Base-by-base conservation (phyloP, 2,113 vertebrate genomes). In the Loxodonta africana region DNA sequence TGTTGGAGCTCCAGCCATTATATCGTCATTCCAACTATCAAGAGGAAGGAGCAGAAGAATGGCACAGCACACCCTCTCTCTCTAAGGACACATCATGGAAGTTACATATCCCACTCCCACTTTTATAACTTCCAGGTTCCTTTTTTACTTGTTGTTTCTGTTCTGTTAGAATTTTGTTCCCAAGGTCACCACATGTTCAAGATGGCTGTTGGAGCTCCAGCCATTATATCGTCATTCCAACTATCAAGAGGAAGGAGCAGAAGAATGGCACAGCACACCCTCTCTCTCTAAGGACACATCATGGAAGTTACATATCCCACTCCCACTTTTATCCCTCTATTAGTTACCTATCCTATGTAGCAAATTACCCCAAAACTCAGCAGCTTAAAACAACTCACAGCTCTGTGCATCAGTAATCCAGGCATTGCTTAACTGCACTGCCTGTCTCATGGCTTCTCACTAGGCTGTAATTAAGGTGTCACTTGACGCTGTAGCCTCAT, bases 271-370 rank as follows among this genome's bases (percentile, higher is more conserved):
- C 23, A 26, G n/a, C n/a, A n/a, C n/a, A n/a, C 15, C 15, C 18
- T 94, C 28, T 82, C 14, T 91, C 41, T 51, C 94, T 89, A 93
- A 93, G 30, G 44, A 84, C n/a, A 88, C 63, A 77, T 95, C 51
- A 20, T 73, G 37, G 18, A 92, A 95, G 81, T 82, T 41, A 84
- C 23, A 90, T 83, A 33, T 73, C 73, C 23, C 33, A 88, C 18
- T 93, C 26, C 30, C 15, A 73, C 51, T 53, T 88, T 91, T 89
- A 41, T 74, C 14, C 1, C 53, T 95, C 8, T 44, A 53, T 84
- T 65, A 76, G 41, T 83, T 91, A 73, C 83, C 44, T 63, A 21
- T 63, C 83, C 2, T 96, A 11, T 3, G 71, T 78, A 78, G 88
- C 46, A 84, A 94, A 60, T 77, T 78, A 83, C 12, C 12, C 12